A percentile compares a stretch with the other conserved stretches of the same genome.
Evolutionary conservation across 2,797 vertebrate species (phyloP).

Genomic region (Enteromius unitaeniatus): DNA sequence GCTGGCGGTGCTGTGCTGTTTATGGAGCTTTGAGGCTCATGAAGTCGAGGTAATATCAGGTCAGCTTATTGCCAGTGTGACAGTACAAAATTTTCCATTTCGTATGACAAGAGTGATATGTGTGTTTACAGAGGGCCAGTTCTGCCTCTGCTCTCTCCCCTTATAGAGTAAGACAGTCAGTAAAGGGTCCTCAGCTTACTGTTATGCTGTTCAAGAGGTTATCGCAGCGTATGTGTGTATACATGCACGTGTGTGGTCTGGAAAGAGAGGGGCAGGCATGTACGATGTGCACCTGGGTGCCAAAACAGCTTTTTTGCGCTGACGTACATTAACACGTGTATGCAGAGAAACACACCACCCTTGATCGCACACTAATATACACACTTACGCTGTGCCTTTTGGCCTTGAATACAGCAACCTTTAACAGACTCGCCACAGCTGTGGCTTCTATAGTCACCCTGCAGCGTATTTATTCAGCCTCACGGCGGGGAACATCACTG

Average conservation of each 20-base stretch:
- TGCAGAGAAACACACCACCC: neutral
- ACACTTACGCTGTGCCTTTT: conserved; percentile 22
- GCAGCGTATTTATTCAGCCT: conserved; percentile 51
- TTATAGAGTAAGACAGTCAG: conserved; percentile 63
- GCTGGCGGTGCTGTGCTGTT: conserved; percentile 28
- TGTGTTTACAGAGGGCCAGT: conserved; percentile 57
- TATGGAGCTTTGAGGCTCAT: conserved; percentile 47
- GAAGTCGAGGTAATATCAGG: conserved; percentile 49
- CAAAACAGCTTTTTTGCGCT: conserved; percentile 21
- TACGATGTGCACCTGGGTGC: conserved; percentile 51
- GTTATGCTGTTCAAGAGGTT: conserved; percentile 46
- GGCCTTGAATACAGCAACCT: conserved; percentile 56
- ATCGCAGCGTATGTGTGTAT: conserved; percentile 30
- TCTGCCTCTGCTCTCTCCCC: conserved; percentile 55
- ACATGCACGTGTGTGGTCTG: conserved; percentile 33
- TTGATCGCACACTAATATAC: conserved; percentile 35
- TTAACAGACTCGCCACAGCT: conserved; percentile 53
- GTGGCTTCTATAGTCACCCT: conserved; percentile 51
- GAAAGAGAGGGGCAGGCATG: neutral
- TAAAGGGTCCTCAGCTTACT: conserved; percentile 40
- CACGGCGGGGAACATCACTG: conserved; percentile 33
- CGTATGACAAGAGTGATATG: conserved; percentile 54
- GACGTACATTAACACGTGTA: conserved; percentile 4
- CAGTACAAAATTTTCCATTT: conserved; percentile 62
- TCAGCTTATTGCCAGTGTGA: conserved; percentile 54